A percentile compares a stretch with the other conserved stretches of the same genome.
phyloP scores from a whole-genome alignment of 2,888 invertebrate genomes.

The Margaritifera margaritifera region DNA sequence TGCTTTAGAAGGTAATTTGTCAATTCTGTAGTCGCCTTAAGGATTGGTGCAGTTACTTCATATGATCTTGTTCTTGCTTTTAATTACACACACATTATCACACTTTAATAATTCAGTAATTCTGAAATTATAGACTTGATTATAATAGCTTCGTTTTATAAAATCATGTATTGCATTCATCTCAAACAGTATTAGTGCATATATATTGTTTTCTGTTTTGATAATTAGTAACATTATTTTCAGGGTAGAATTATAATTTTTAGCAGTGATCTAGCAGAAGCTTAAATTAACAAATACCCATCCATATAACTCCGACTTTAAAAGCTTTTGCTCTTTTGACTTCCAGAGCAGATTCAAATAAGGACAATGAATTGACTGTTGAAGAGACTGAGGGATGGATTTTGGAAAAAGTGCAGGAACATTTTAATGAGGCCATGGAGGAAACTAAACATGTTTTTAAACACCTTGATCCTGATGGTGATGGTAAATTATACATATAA shows the following conservation, averaged over 20 bases:
- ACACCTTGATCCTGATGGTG: slow-evolving; percentile 67
- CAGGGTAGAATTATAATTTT: not conserved
- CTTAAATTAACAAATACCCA: not conserved
- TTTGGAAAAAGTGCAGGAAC: slow-evolving; percentile 67
- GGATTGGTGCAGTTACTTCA: too few species aligned
- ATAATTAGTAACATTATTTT: too few species aligned
- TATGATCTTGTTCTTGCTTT: too few species aligned
- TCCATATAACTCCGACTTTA: not conserved
- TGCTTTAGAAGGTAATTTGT: too few species aligned
- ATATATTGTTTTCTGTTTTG: too few species aligned
- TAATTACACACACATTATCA: too few species aligned
- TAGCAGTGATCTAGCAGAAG: not conserved
- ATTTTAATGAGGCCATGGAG: slow-evolving; percentile 70
- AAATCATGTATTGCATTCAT: too few species aligned
- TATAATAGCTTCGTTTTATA: too few species aligned
- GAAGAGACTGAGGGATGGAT: slow-evolving; percentile 72
- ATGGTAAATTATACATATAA: slow-evolving; percentile 54
- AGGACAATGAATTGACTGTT: slow-evolving; percentile 62
- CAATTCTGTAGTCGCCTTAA: too few species aligned
- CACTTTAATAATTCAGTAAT: too few species aligned
- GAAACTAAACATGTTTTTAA: slow-evolving; percentile 70
- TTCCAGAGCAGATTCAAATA: slow-evolving; percentile 70
- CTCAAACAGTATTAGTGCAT: too few species aligned
- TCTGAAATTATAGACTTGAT: too few species aligned
- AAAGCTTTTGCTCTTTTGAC: slow-evolving; percentile 4